Evolutionary conservation across 2,797 vertebrate genomes (phyloP).

Genomic region (Periparus ater): DNA sequence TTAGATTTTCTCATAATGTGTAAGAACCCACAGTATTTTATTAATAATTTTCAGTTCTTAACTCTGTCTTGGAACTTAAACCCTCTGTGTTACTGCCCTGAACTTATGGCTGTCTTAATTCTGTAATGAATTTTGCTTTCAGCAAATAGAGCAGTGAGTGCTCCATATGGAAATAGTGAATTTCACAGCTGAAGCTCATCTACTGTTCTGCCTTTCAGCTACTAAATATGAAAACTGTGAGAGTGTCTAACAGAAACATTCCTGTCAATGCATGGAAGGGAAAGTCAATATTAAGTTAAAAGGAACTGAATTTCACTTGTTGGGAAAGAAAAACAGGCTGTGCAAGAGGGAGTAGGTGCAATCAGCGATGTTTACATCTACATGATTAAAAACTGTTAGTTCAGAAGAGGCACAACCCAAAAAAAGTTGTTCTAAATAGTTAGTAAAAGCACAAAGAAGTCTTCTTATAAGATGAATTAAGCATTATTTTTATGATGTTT

Average conservation of each 20-base stretch:
- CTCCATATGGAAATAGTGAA: not conserved
- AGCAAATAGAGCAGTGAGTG: not conserved
- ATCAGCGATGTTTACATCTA: not conserved
- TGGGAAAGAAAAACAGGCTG: not conserved
- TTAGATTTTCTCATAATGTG: not conserved
- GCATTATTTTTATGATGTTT: not conserved
- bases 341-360: not conserved
- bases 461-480: not conserved
- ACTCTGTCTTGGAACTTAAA: not conserved
- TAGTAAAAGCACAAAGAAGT: not conserved
- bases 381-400: not conserved
- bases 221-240: slow-evolving; percentile 4
- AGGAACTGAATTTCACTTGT: not conserved
- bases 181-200: not conserved
- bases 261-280: not conserved
- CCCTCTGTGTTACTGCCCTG: not conserved
- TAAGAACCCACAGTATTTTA: not conserved
- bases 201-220: not conserved
- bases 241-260: not conserved
- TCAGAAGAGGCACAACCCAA: not conserved
- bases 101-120: not conserved
- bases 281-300: not conserved
- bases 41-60: not conserved
- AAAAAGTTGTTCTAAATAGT: not conserved
- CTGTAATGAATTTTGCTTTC: not conserved